A percentile compares a stretch with the other conserved stretches of the same genome.
Evolutionary conservation across 2,113 vertebrate genomes (phyloP).

Genomic region (Microcebus griseorufus): DNA sequence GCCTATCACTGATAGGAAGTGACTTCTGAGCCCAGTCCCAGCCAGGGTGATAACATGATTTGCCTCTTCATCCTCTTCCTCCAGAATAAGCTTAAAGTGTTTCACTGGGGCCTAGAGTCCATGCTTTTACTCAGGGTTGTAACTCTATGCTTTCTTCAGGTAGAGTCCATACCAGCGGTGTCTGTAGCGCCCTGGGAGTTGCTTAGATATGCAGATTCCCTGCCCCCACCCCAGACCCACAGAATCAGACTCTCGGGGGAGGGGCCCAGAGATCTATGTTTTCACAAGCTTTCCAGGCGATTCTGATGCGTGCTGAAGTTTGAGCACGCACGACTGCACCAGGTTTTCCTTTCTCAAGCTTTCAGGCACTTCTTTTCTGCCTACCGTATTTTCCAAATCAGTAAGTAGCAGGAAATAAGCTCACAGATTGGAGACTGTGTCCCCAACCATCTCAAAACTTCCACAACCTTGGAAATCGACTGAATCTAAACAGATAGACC

Average conservation of each 20-base stretch:
- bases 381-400: neutral
- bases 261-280: neutral
- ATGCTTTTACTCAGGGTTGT: neutral
- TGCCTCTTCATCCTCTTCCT: neutral
- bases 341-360: neutral
- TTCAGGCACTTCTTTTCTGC: neutral
- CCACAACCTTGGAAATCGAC: neutral
- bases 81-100: neutral
- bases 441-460: neutral
- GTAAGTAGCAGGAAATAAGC: neutral
- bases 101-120: neutral
- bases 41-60: neutral
- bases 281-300: neutral
- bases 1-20: neutral
- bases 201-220: neutral
- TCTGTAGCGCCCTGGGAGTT: neutral
- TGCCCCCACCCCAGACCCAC: neutral
- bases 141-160: neutral
- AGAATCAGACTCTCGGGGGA: neutral
- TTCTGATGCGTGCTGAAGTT: neutral
- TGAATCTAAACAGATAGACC: neutral
- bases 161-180: neutral
- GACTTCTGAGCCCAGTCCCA: neutral
- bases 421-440: neutral
- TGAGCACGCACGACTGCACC: neutral